Evolutionary conservation across 2,797 vertebrate genomes (phyloP).

Genomic region (Mastacembelus armatus): DNA sequence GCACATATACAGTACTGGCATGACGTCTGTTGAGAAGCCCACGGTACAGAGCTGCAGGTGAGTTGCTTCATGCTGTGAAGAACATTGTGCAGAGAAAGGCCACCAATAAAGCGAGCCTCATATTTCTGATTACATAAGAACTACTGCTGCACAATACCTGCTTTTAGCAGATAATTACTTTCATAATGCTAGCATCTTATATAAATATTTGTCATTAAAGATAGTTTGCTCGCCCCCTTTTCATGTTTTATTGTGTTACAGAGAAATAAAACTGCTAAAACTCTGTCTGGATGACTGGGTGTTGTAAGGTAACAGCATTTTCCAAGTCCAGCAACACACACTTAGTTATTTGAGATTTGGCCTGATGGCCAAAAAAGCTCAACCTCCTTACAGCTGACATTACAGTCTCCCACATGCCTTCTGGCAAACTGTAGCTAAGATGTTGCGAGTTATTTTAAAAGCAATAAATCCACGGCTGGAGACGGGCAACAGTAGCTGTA

Average conservation of each 20-base stretch:
- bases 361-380: neutral
- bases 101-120: constrained; percentile 13
- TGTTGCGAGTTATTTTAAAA: neutral
- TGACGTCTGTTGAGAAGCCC: constrained; percentile 6
- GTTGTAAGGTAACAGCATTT: neutral
- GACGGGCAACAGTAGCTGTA: neutral
- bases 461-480: neutral
- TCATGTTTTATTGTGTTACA: constrained; percentile 2
- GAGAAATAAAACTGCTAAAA: neutral
- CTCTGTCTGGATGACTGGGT: neutral
- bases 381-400: neutral
- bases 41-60: constrained; percentile 14
- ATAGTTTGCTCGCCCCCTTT: neutral
- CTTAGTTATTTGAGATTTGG: neutral
- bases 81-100: constrained; percentile 14
- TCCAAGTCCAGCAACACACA: neutral
- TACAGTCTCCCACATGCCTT: neutral
- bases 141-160: constrained; percentile 11
- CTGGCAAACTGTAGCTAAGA: neutral
- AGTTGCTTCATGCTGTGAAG: constrained; percentile 16
- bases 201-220: no score
- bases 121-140: constrained; percentile 22
- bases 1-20: neutral
- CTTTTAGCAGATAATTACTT: constrained; percentile 19
- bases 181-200: constrained; percentile 4